These are phyloP conservation scores for Oligia latruncula DNA, from an alignment of 2,888 invertebrate genomes.

Conservation along the genomic window DNA sequence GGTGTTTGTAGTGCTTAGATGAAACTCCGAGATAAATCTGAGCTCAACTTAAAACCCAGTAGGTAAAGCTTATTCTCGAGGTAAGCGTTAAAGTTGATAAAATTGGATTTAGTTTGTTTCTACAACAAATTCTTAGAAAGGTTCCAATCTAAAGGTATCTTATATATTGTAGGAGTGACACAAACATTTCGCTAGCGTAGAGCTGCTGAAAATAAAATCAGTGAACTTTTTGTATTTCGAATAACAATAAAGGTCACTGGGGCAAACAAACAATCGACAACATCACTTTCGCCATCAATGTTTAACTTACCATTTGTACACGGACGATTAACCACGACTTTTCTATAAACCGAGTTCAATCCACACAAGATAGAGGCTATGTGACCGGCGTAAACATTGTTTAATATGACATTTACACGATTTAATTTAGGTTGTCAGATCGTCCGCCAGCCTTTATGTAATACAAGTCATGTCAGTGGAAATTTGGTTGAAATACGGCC, in stretches of 20 bases:
- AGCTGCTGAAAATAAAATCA: constrained; percentile 44
- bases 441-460: constrained; percentile 55
- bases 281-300: constrained; percentile 53
- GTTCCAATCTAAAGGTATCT: too few species aligned
- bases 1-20: background rate
- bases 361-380: constrained; percentile 20
- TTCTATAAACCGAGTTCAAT: constrained; percentile 43
- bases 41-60: background rate
- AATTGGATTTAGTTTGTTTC: constrained; percentile 3
- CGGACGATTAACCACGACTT: constrained; percentile 52
- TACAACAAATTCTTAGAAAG: background rate
- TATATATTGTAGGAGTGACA: background rate
- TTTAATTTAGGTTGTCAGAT: constrained; percentile 65
- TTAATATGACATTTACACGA: constrained; percentile 59
- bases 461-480: constrained; percentile 67
- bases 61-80: background rate
- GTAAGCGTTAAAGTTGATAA: background rate
- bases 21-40: background rate
- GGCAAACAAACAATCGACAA: constrained; percentile 55
- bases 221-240: constrained; percentile 46
- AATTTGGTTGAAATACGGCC: constrained; percentile 69
- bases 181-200: constrained; percentile 10
- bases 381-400: constrained; percentile 41
- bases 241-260: constrained; percentile 58
- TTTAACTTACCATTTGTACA: constrained; percentile 56